Evolutionary conservation across 2,797 vertebrate genomes (phyloP).

Genomic region (Scolopax rusticola): DNA sequence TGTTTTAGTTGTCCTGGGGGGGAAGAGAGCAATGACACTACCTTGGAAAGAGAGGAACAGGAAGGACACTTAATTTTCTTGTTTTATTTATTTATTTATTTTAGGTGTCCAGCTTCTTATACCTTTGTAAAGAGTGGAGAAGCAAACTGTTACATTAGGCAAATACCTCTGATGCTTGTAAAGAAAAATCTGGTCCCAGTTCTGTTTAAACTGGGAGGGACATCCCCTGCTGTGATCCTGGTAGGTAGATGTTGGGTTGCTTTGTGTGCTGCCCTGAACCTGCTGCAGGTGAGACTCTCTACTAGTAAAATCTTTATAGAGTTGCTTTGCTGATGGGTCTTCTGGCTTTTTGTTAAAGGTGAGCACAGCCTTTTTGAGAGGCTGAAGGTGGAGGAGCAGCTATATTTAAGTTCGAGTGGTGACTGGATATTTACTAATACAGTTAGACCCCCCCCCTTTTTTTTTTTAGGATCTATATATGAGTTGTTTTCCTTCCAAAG

Average conservation of each 20-base stretch:
- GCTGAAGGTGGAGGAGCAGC: background rate
- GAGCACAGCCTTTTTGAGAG: background rate
- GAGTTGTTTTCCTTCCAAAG: background rate
- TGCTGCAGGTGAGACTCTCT: background rate
- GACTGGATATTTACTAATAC: background rate
- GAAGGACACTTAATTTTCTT: background rate
- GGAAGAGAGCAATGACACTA: background rate
- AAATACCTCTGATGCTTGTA: background rate
- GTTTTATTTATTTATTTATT: background rate
- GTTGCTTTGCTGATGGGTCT: background rate
- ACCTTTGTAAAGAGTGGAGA: background rate
- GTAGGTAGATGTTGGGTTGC: background rate
- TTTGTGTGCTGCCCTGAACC: background rate
- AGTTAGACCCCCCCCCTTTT: background rate
- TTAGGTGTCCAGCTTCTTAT: background rate
- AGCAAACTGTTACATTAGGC: background rate
- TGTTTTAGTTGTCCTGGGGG: background rate
- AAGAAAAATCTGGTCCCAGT: background rate
- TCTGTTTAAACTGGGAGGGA: background rate
- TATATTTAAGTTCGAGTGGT: background rate
- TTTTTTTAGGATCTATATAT: rapidly evolving
- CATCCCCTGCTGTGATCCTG: background rate
- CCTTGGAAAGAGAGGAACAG: background rate
- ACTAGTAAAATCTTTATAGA: background rate
- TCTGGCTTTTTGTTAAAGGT: background rate